Conservation (phyloP, 2,888 invertebrate species). For the Hyposoter dolosus region DNA sequence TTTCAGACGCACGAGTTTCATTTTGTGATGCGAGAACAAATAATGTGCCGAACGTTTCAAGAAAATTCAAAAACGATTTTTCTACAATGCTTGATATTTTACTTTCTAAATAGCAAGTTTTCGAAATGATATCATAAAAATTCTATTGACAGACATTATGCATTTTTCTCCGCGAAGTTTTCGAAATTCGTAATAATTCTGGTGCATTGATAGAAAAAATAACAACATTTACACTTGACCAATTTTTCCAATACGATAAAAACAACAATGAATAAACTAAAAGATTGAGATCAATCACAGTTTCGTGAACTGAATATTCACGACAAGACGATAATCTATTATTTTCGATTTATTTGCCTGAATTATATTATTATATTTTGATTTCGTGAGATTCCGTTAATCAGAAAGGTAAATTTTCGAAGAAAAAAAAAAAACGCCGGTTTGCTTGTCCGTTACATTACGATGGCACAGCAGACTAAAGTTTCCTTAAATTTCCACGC, state of each 20-base stretch:
- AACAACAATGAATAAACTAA: too few relatives aligned
- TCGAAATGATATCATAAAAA: not conserved
- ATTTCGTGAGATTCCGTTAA: not conserved
- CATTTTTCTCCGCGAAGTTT: not conserved
- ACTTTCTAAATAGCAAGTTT: not conserved
- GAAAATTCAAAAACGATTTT: not conserved
- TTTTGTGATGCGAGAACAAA: not conserved
- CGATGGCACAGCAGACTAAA: not conserved
- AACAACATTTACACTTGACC: too few relatives aligned
- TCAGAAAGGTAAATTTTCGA: not conserved
- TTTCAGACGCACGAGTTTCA: not conserved
- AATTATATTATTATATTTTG: not conserved
- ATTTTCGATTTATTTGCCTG: not conserved
- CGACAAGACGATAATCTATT: too few relatives aligned
- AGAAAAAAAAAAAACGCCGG: too few relatives aligned
- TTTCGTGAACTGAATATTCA: too few relatives aligned
- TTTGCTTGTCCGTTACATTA: not conserved
- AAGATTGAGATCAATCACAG: too few relatives aligned
- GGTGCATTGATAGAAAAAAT: too few relatives aligned
- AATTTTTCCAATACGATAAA: too few relatives aligned
- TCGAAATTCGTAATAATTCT: too few relatives aligned
- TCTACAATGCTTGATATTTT: not conserved
- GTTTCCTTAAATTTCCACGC: slow-evolving; percentile 4
- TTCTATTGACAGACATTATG: not conserved
- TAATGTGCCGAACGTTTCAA: not conserved